Base-by-base conservation (phyloP, 2,888 invertebrate species). In the Stictocephala bisonia region DNA sequence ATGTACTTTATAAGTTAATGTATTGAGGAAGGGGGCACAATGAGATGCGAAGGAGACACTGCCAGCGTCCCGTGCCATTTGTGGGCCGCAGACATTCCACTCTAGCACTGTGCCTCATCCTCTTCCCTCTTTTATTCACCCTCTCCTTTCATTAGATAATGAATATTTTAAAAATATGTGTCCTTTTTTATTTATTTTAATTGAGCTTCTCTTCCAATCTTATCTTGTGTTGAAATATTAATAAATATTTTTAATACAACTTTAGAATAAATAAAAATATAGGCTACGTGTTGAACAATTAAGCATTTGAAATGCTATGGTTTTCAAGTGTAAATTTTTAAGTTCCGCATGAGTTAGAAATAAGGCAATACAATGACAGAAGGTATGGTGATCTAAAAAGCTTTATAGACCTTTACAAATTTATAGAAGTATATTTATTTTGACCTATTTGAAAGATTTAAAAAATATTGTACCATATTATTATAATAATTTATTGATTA, bases 361-460 rank as follows among this genome's bases (percentile, higher is more conserved):
- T 60, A 60, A 60, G 60, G 40, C 60, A 60, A 60, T 60, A 35
- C 60, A 60, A 60, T 60, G 60, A 60, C 60, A 60, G 60, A 60
- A 60, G 22, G 31, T 60, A 35, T 60, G 11, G 7, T 40, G 31
- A 20, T 56, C 7, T 56, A n/a, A n/a, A 56, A 60, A 60, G 60
- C 60, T 60, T 60, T 60, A 60, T 60, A 29, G n/a, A n/a, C n/a
- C n/a, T n/a, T n/a, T 13, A 13, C 22, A 56, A 60, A 60, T 60
- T 60, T 29, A 35, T 35, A 35, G 27, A 31, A 58, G 27, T 58
- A 35, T 35, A 35, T 60, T 56, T 56, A 56, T 60, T 31, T 58
- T 53, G 11, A 15, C 13, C n/a, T 60, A 35, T 60, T 35, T 40
- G 40, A 56, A 60, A 35, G 11, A 15, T 20, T 60, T 29, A 60